Percentiles rank a stretch among this genome's conserved stretches.
These are phyloP conservation scores for Chloropsis hardwickii DNA, from an alignment of 2,113 vertebrate species.

Conservation along the genomic window DNA sequence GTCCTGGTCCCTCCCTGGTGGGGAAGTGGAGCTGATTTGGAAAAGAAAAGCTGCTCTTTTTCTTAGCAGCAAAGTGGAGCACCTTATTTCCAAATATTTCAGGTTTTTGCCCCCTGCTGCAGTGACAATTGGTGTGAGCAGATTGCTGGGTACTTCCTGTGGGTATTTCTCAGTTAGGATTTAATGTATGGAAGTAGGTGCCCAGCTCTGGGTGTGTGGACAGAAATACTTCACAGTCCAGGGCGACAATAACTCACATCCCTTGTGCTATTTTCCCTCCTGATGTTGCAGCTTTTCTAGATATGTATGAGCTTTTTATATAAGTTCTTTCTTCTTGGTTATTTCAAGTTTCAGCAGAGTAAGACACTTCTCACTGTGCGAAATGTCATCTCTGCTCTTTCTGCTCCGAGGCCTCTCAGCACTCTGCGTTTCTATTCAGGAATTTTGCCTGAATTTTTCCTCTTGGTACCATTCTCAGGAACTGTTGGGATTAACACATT, in stretches of 20 bases:
- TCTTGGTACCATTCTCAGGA: neutral
- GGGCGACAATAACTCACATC: neutral
- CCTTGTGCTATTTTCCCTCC: neutral
- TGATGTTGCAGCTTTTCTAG: neutral
- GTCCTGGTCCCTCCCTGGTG: no score
- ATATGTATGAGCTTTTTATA: neutral
- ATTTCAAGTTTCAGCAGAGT: neutral
- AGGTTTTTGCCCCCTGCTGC: accelerated
- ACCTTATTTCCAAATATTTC: no score
- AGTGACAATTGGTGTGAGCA: neutral
- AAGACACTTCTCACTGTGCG: neutral
- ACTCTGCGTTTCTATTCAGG: neutral
- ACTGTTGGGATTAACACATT: neutral
- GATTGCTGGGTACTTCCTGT: neutral
- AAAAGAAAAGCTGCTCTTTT: no score
- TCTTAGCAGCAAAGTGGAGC: no score
- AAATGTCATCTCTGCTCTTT: neutral
- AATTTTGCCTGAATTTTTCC: neutral
- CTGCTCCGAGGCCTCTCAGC: neutral
- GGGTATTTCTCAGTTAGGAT: neutral
- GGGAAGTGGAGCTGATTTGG: no score
- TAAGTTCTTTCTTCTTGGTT: neutral
- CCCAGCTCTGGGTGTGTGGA: neutral
- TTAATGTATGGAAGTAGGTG: neutral
- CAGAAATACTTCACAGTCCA: neutral